Evolutionary conservation across 2,888 invertebrate genomes (phyloP), one percentile per base, ranked within the genome.

Genomic region (Sisyra terminalis): DNA sequence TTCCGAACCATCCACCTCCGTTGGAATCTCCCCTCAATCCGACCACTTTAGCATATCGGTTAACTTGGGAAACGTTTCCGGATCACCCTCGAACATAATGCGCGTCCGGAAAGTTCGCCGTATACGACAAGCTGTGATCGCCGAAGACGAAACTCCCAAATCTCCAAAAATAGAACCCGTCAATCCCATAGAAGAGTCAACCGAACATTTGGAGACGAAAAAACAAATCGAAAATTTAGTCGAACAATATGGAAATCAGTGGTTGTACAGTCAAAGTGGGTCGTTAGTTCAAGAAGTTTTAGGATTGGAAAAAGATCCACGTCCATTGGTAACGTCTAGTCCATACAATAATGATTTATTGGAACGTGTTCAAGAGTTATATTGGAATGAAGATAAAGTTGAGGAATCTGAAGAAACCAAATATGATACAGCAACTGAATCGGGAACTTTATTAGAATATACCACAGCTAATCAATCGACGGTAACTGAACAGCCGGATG

Each of bases 191-290:
- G 60, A 59, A 45, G 52, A 53, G 17, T 57, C 59, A 14, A 53
- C 55, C 17, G 68, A 69, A 42, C 70, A 74, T 52, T 57, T 75
- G 45, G 69, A 70, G 50, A 70, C 70, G 0, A 75, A 73, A 50
- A 65, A 66, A 47, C 67, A 72, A 55, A 69, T 78, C 45, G 66
- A 75, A 49, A 64, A 61, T 15, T 51, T 77, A 13, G 60, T 74
- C 10, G 57, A 69, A 46, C 66, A 67, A 50, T 73, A 68, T 53
- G 78, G 77, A 9, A 67, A 69, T 48, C 65, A 69, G 40, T 78
- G 78, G 78, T 52, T 78, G 24, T 69, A 69, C 44, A 63, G 63
- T 39, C 61, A 67, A 39, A 67, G 66, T 41, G 69, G 69, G 1
- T 64, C 67, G 29, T 55, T 58, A 36, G 65, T 75, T 37, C 69